Evolutionary conservation across 1,140 invertebrate species (phyloP), one percentile per base, ranked within the genome.

Genomic region (Drosophila grimshawi): DNA sequence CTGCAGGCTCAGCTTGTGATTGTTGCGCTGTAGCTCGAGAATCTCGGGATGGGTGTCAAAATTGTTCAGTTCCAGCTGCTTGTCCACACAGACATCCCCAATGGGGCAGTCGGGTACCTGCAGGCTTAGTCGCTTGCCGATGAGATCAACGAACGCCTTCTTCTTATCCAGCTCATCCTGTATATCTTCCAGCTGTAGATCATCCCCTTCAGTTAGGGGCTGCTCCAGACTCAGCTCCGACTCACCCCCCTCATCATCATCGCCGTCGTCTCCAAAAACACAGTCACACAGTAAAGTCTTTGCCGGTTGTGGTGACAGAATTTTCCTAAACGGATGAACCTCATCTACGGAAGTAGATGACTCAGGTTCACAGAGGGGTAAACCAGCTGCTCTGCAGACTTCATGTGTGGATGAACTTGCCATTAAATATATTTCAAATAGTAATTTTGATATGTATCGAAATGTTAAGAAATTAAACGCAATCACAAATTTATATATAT

Each of bases 1-100:
- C 41, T 82, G 81, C 3, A 73, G 45, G 0, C 19, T 27, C 5
- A 83, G 27, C 46, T 73, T 72, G 5, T 63, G 33, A 48, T 52
- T 73, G 10, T 56, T 41, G 8, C 62, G 53, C 19, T 67, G 46
- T 11, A 83, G 43, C 7, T 67, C 7, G 0, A 67, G 37, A 0
- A 83, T 70, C 2, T 74, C 57, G 0, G 76, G 43, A 19, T 70
- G 48, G 1, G 51, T 27, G 1, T 7, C 5, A 11, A 45, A 4
- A 1, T 55, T 33, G 2, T 11, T 30, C 4, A 81, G 41, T 10
- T 76, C 55, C 7, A 76, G 0, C 2, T 73, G 2, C 5, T 57
- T 39, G 2, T 68, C 3, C 6, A 51, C 19, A 11, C 80, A 76
- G 1, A 19, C 2, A 41, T 79, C 53, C 0, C 11, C 29, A 3